Conservation (phyloP, 2,888 invertebrate genomes). For the Acronicta alni region DNA sequence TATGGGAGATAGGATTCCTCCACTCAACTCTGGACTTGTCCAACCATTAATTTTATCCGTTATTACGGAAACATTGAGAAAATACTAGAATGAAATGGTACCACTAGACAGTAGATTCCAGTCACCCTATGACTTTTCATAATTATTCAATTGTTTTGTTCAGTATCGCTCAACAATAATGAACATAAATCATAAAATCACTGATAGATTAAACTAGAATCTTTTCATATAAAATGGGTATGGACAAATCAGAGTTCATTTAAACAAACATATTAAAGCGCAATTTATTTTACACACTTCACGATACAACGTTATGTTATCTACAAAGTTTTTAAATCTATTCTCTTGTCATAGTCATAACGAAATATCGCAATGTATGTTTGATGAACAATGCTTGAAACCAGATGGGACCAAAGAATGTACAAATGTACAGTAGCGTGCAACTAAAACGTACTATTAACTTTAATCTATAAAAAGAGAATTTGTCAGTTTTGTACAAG, state of each 20-base stretch:
- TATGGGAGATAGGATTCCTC: conserved; percentile 9
- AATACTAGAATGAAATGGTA: no score
- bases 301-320: conserved; percentile 4
- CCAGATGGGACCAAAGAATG: conserved; percentile 10
- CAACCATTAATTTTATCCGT: neutral
- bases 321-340: neutral
- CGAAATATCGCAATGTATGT: conserved; percentile 8
- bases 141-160: neutral
- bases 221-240: neutral
- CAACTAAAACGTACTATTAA: conserved; percentile 56
- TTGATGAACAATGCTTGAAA: neutral
- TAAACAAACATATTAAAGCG: conserved; percentile 21
- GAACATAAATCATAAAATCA: conserved; percentile 36
- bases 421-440: conserved; percentile 27
- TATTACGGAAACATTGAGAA: no score
- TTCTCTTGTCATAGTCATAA: neutral
- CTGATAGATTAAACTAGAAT: neutral
- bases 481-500: conserved; percentile 68
- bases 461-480: conserved; percentile 54
- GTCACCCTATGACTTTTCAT: neutral
- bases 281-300: conserved; percentile 6
- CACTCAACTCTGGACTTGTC: conserved; percentile 9
- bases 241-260: conserved; percentile 25
- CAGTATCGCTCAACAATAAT: neutral
- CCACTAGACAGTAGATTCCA: no score